A percentile compares a stretch with the other conserved stretches of the same genome.
Evolutionary conservation across 2,888 invertebrate genomes (phyloP).

Genomic region (Epistrophe grossulariae): DNA sequence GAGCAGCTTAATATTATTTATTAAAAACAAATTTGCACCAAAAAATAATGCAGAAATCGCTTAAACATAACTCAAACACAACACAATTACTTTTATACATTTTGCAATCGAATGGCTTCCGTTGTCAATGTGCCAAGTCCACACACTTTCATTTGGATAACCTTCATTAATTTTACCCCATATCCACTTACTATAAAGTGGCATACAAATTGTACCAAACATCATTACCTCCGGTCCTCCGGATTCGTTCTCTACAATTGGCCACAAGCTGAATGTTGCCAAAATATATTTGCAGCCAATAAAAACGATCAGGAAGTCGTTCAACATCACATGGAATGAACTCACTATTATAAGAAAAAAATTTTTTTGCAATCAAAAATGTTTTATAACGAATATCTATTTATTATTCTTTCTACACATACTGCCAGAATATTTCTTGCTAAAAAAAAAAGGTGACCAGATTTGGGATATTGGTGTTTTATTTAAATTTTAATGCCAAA

Average conservation of each 20-base stretch:
- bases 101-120: constrained; percentile 63
- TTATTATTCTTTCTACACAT: too few species aligned
- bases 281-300: constrained; percentile 74
- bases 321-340: constrained; percentile 45
- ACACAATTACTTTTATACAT: constrained; percentile 37
- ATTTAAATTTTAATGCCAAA: too few species aligned
- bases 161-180: constrained; percentile 67
- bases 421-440: too few species aligned
- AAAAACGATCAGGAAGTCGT: constrained; percentile 70
- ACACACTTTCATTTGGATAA: constrained; percentile 61
- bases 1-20: too few species aligned
- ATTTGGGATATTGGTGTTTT: too few species aligned
- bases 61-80: not conserved
- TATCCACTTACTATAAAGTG: constrained; percentile 51
- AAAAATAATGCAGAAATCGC: not conserved
- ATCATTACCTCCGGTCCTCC: constrained; percentile 41
- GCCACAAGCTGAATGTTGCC: constrained; percentile 68
- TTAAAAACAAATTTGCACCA: too few species aligned
- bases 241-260: constrained; percentile 41
- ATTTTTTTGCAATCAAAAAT: too few species aligned
- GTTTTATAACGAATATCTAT: too few species aligned
- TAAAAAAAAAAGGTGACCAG: too few species aligned
- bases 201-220: constrained; percentile 56
- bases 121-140: constrained; percentile 72
- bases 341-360: constrained; percentile 27